Percentiles rank a stretch among this genome's conserved stretches.
Conservation (phyloP, 1,140 invertebrate genomes). For the Drosophila neocordata region DNA sequence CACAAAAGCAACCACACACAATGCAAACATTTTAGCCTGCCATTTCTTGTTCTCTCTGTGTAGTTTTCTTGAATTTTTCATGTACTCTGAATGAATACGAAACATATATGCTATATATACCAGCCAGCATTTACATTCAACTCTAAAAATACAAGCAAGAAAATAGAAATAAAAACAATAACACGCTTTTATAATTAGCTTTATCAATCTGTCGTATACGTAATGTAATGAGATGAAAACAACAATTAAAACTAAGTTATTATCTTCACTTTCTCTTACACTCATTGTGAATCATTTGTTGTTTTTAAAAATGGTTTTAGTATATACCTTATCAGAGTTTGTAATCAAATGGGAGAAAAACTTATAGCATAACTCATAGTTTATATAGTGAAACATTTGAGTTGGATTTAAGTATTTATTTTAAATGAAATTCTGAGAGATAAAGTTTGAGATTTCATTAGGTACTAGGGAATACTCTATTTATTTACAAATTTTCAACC, state of each 20-base stretch:
- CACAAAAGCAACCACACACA: slow-evolving; percentile 64
- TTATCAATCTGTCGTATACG: slow-evolving; percentile 50
- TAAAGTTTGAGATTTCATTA: too few relatives aligned
- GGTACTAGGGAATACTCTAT: background rate
- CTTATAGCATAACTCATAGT: too few relatives aligned
- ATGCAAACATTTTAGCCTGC: slow-evolving; percentile 48
- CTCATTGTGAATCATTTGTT: background rate
- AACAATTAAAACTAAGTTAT: background rate
- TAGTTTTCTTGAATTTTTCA: slow-evolving; percentile 54
- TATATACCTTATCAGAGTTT: background rate
- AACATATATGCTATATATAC: slow-evolving; percentile 29
- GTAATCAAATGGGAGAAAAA: too few relatives aligned
- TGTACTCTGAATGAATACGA: slow-evolving; percentile 32
- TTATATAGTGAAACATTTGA: too few relatives aligned
- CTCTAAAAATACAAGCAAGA: slow-evolving; percentile 35
- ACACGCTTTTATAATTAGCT: slow-evolving; percentile 74
- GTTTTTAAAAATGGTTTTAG: background rate
- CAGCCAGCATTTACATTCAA: slow-evolving; percentile 38
- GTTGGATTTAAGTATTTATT: too few relatives aligned
- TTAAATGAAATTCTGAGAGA: too few relatives aligned
- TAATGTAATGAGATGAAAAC: slow-evolving; percentile 11
- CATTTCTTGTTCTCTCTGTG: slow-evolving; percentile 38
- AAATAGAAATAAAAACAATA: slow-evolving; percentile 44
- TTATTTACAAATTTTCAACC: background rate
- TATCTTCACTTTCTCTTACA: background rate